Evolutionary conservation across 2,113 vertebrate species (phyloP).

Genomic region (Glaucidium brasilianum): DNA sequence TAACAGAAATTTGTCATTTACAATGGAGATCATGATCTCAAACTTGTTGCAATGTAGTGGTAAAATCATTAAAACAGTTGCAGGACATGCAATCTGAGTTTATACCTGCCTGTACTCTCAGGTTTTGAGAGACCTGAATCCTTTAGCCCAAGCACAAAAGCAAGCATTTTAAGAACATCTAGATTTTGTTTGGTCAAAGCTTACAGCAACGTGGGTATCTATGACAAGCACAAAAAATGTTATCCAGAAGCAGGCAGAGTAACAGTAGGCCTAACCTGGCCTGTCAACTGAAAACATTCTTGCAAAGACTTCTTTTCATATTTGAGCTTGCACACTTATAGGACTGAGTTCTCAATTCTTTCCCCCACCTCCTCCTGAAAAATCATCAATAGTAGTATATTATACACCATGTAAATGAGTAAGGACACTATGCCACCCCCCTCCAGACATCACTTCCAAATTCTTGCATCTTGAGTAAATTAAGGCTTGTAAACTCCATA

Average conservation of each 20-base stretch:
- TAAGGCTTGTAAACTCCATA: background rate
- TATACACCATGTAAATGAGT: background rate
- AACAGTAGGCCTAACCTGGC: background rate
- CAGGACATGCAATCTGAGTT: background rate
- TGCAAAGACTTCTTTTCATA: background rate
- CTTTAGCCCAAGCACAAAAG: constrained; percentile 19
- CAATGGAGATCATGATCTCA: background rate
- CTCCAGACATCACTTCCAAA: background rate
- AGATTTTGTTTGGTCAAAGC: background rate
- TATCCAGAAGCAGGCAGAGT: constrained; percentile 1
- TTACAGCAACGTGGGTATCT: background rate
- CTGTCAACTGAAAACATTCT: background rate
- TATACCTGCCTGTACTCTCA: background rate
- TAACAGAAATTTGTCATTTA: background rate
- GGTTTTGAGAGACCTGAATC: background rate
- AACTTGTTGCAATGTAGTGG: background rate
- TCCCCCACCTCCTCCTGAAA: background rate
- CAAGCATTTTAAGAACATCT: background rate
- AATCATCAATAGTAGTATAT: background rate
- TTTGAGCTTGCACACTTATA: background rate
- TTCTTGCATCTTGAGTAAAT: background rate
- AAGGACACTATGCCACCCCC: background rate
- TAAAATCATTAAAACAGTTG: background rate
- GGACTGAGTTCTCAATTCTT: background rate
- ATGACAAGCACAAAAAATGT: background rate